Conservation (phyloP, 2,113 vertebrate genomes). For the Cebus imitator region DNA sequence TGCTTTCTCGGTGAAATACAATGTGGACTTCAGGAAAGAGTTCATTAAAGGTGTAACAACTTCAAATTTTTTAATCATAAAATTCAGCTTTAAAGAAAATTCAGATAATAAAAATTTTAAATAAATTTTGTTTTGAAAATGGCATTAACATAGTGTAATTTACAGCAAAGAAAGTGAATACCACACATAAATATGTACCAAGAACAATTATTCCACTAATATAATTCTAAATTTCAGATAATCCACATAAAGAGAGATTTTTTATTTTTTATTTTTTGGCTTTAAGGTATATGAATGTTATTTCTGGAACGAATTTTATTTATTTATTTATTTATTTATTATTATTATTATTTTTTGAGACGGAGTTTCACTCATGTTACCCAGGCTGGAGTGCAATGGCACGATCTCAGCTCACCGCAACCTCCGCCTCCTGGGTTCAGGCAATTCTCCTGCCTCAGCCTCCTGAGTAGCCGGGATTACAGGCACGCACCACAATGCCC, state of each 20-base stretch:
- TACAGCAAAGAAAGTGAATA: not conserved
- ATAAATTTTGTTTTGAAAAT: not conserved
- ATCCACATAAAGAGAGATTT: not conserved
- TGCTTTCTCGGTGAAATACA: not conserved
- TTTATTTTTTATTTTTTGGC: not conserved
- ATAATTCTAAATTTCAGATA: conserved; percentile 15
- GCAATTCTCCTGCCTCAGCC: too few species aligned
- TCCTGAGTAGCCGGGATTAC: too few species aligned
- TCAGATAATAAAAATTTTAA: not conserved
- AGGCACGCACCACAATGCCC: too few species aligned
- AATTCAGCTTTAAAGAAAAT: not conserved
- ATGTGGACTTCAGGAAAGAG: not conserved
- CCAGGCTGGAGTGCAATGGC: too few species aligned
- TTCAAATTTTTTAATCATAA: not conserved
- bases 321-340: not conserved
- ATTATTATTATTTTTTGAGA: too few species aligned
- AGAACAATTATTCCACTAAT: not conserved
- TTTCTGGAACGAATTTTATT: not conserved
- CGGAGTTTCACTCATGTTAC: too few species aligned
- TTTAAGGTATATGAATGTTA: not conserved
- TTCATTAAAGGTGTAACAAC: not conserved
- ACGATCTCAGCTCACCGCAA: too few species aligned
- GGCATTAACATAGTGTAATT: not conserved
- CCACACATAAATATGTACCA: not conserved
- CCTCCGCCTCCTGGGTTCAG: too few species aligned